Conservation (phyloP, 1,140 invertebrate species). For the Melitaea cinxia region DNA sequence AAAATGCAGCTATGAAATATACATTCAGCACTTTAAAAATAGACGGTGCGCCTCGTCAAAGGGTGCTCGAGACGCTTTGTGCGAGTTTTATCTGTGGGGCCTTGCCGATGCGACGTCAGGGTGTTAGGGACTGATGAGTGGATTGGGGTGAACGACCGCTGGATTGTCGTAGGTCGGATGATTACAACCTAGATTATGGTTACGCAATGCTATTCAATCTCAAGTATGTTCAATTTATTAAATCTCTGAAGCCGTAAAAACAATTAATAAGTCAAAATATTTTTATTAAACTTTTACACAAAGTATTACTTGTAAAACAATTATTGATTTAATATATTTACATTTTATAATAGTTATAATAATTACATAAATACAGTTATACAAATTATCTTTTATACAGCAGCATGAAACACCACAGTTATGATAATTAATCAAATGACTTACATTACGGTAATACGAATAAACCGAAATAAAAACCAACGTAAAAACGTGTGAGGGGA, state of each 20-base stretch:
- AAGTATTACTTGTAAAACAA: too few relatives aligned
- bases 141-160: constrained; percentile 52
- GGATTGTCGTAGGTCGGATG: constrained; percentile 48
- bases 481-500: neutral
- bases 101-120: constrained; percentile 50
- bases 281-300: too few relatives aligned
- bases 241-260: neutral
- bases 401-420: neutral
- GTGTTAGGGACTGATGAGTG: constrained; percentile 44
- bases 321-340: neutral
- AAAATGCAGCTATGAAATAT: constrained; percentile 65
- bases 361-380: neutral
- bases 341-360: neutral
- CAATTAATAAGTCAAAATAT: too few relatives aligned
- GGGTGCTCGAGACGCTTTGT: constrained; percentile 59
- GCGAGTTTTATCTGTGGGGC: constrained; percentile 57
- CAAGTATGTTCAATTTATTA: neutral
- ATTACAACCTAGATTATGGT: constrained; percentile 10
- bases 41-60: constrained; percentile 50
- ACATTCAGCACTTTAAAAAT: constrained; percentile 61
- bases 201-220: neutral
- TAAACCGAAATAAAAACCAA: neutral
- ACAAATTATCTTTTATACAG: too few relatives aligned
- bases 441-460: neutral
- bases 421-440: neutral